Evolutionary conservation across 2,113 vertebrate genomes (phyloP), one percentile per base, ranked within the genome.

Genomic region (Illadopsis cleaveri): DNA sequence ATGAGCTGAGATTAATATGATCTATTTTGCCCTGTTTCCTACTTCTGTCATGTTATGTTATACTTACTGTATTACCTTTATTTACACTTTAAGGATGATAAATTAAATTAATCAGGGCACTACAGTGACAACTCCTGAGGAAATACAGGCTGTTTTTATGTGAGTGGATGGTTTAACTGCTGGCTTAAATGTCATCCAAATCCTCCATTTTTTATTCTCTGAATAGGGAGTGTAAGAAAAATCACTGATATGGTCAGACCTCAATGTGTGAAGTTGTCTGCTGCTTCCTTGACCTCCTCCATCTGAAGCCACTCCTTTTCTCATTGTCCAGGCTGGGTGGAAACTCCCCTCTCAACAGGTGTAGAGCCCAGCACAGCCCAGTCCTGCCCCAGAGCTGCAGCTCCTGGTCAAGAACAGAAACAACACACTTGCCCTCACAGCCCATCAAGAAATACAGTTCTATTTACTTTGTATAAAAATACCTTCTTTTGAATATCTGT

Each of bases 251-350:
- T 2, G 15, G 33, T 83, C 25, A 75, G 30, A 66, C 4, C 24
- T 33, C 0, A 2, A 37, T 0, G 0, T 42, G 11, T 61, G 64
- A 81, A 73, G 20, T 25, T 72, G n/a, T 62, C 23, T 15, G 10
- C 8, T 0, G 0, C 21, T 69, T 83, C 35, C 28, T 70, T 21
- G 2, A 56, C 47, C 44, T 82, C 9, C 18, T 82, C 45, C 20
- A 35, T 23, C 27, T 51, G 27, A 65, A 86, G 27, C 23, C 22
- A 65, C 22, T 40, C 18, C 44, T 82, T 53, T 75, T 81, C 22
- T 33, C 11, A 40, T 51, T 20, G 2, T 48, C n/a, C 11, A 3
- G 37, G 14, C 12, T 42, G 18, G 31, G 14, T 71, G 30, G 15
- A 54, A 88, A 35, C 20, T 82, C n/a, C 24, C 15, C 6, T 60